Evolutionary conservation across 2,113 vertebrate genomes (phyloP), one percentile per base, ranked within the genome.

Genomic region (Platycercus adscitus): DNA sequence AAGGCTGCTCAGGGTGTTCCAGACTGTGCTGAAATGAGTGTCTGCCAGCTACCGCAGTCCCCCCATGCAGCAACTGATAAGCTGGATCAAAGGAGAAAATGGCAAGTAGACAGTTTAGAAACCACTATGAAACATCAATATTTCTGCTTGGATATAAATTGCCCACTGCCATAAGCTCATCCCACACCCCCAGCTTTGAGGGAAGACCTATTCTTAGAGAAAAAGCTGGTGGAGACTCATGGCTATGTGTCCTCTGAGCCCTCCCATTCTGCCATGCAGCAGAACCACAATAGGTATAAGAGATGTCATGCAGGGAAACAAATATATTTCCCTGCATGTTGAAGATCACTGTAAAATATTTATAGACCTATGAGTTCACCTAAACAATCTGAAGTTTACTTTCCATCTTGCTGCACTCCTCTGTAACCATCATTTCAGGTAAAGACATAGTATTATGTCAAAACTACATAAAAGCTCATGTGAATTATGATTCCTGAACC

Each of bases 11-110:
- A 26, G 18, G 37, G 13, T 50, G 58, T 10, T 47, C 11, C 44
- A 70, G 15, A 41, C 7, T 7, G 7, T 28, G 33, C 26, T 31
- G 29, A 83, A 86, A 43, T 41, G 12, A 35, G 17, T 31, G 37
- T 87, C 52, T 81, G 43, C 18, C n/a, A 65, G 50, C 28, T 19
- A 35, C 35, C 0, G 0, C 58, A 60, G 33, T 33, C 6, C 1
- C 7, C 5, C 35, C 11, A 3, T 13, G 19, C 41, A 82, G 70
- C 9, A 61, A 8, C 17, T 41, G 39, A 17, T 13, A 29, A 78
- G 21, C 33, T 71, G 25, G 5, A 55, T 28, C 2, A 1, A 16
- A 37, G 53, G 6, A 84, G 21, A 65, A 69, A 64, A 68, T 7
- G 49, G 14, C 50, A 73, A 73, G 41, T 9, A 53, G 28, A 41